Conservation (phyloP, 2,888 invertebrate genomes). For the Leptopterna dolabrata region DNA sequence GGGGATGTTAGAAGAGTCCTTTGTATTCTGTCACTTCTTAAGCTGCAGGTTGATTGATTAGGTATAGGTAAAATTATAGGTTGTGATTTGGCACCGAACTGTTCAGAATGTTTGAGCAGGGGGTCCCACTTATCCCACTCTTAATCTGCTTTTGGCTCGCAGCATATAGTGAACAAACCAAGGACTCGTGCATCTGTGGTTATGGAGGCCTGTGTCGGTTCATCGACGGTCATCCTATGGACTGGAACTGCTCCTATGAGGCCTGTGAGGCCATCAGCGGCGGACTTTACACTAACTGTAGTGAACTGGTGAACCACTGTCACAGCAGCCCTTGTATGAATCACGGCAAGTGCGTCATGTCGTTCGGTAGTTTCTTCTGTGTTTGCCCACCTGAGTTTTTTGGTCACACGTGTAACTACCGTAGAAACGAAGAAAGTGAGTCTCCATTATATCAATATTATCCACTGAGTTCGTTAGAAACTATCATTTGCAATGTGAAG, state of each 20-base stretch:
- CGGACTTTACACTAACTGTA: background rate
- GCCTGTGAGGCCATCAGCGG: background rate
- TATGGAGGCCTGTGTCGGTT: background rate
- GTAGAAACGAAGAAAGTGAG: background rate
- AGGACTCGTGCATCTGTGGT: background rate
- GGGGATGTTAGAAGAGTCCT: too few relatives aligned
- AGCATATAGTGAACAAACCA: background rate
- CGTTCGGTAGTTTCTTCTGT: background rate
- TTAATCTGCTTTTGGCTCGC: too few relatives aligned
- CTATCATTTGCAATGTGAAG: too few relatives aligned
- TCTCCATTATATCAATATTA: too few relatives aligned
- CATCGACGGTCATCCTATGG: background rate
- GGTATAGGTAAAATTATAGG: too few relatives aligned
- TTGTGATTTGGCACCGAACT: too few relatives aligned
- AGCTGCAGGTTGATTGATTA: too few relatives aligned
- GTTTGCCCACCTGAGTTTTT: background rate
- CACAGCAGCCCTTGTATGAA: background rate
- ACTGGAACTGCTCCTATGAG: background rate
- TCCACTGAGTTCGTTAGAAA: too few relatives aligned
- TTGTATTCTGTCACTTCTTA: too few relatives aligned
- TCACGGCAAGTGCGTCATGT: background rate
- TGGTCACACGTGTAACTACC: background rate
- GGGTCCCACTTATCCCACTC: too few relatives aligned
- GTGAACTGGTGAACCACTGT: background rate
- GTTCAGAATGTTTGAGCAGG: too few relatives aligned